phyloP scores from a whole-genome alignment of 1,140 invertebrate genomes.

The Trichomalopsis sarcophagae region DNA sequence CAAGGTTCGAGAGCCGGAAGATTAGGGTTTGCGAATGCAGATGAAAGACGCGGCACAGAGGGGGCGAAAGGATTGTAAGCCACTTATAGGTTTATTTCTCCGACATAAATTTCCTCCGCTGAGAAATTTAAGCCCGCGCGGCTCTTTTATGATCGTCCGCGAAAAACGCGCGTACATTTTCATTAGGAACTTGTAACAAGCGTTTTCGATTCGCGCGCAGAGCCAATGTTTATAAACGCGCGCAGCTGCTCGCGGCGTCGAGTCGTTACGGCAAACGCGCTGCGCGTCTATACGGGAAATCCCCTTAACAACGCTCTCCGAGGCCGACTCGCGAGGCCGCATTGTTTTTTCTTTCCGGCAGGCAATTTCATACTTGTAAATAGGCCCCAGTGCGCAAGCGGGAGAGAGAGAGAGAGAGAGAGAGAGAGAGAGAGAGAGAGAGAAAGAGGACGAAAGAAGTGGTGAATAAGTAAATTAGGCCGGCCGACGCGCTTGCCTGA shows the following conservation, averaged over 20 bases:
- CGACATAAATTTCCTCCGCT: slow-evolving; percentile 40
- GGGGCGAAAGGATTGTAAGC: slow-evolving; percentile 51
- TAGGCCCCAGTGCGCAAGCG: slow-evolving; percentile 55
- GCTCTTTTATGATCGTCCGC: slow-evolving; percentile 22
- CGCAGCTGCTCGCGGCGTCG: not conserved
- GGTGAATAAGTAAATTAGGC: slow-evolving; percentile 73
- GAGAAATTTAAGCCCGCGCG: slow-evolving; percentile 4
- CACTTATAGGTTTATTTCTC: slow-evolving; percentile 40
- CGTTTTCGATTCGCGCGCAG: not conserved
- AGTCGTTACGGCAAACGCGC: not conserved
- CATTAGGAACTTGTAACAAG: slow-evolving; percentile 14
- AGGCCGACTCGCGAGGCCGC: not conserved
- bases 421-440: too few species aligned
- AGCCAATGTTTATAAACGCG: slow-evolving; percentile 28
- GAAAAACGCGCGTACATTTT: slow-evolving; percentile 20
- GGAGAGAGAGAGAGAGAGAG: too few species aligned
- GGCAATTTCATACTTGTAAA: slow-evolving; percentile 72
- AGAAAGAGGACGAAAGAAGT: slow-evolving; percentile 52
- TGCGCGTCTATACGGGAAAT: slow-evolving; percentile 17
- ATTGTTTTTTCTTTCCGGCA: slow-evolving; percentile 50
- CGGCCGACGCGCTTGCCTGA: slow-evolving; percentile 65
- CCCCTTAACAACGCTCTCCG: slow-evolving; percentile 11
- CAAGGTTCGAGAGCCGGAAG: slow-evolving; percentile 53
- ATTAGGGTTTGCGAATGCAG: slow-evolving; percentile 47
- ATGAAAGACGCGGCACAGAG: slow-evolving; percentile 47